Evolutionary conservation across 2,113 vertebrate species (phyloP).

Genomic region (Serinus canaria): DNA sequence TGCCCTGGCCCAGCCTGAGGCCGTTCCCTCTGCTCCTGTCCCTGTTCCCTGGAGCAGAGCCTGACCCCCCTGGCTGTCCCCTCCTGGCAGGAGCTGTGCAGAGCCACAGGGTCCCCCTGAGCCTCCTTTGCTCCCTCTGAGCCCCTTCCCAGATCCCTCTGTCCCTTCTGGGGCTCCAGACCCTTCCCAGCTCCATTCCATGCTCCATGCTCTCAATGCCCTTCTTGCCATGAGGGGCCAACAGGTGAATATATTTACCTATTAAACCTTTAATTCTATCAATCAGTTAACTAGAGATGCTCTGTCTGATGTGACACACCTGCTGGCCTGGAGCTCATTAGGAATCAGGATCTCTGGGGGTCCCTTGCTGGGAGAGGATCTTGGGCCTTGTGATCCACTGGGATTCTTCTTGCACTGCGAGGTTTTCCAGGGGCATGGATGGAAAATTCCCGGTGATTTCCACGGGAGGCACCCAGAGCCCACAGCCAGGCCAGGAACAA

Average conservation of each 20-base stretch:
- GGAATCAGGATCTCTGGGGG: background rate
- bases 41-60: background rate
- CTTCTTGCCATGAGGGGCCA: background rate
- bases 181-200: background rate
- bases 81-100: background rate
- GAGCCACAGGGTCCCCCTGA: background rate
- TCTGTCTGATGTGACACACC: background rate
- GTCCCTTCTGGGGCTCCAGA: rapidly evolving
- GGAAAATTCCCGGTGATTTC: background rate
- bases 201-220: background rate
- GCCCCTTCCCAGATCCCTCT: background rate
- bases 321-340: background rate
- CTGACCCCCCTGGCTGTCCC: rapidly evolving
- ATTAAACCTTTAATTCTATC: background rate
- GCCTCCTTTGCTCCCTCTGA: background rate
- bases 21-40: background rate
- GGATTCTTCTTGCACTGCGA: background rate
- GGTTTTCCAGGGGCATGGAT: background rate
- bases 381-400: background rate
- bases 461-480: background rate
- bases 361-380: rapidly evolving
- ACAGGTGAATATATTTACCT: background rate
- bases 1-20: background rate
- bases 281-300: background rate
- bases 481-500: background rate